Base-by-base conservation (phyloP, 2,888 invertebrate genomes). In the Phyllotreta cruciferae region DNA sequence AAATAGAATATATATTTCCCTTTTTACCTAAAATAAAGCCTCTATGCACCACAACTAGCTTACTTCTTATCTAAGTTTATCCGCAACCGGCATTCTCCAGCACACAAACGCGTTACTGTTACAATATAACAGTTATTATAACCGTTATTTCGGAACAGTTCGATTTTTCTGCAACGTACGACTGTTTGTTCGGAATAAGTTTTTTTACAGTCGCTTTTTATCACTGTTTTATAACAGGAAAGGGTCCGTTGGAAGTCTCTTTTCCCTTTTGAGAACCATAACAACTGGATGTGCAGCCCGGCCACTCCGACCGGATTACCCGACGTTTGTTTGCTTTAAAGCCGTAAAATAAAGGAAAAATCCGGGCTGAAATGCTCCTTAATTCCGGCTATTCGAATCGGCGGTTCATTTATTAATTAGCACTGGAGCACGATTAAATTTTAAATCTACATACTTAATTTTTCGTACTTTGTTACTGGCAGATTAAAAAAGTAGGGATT, bases 401-500 rank as follows among this genome's bases (percentile, higher is more conserved):
- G 4, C 24, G 24, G 4, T 24, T 24, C 24, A 24, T 24, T 24
- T 24, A 24, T 24, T 24, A 24, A 24, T 24, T 24, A 24, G 24
- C 4, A 4, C 4, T 24, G 1, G 24, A 3, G 4, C 4, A 24
- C 24, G 4, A 24, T 24, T 24, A 24, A 1, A 24, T 24, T 24
- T 24, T 24, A 24, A 24, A 24, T 24, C 24, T 24, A 24, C 24
- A 24, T 4, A 24, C 24, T 24, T 60, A 60, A 52, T 60, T 60
- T 52, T 44, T 42, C 14, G 52, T 52, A n/a, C n/a, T n/a, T n/a
- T n/a, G n/a, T n/a, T n/a, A 74, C 74, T 24, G 2, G 73, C 75
- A 74, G 74, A 77, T 78, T 78, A 77, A 78, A 78, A 78, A 77
- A 76, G 75, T 74, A 73, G 74, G 75, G 71, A 72, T 74, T 77